Conservation (phyloP, 2,888 invertebrate genomes). For the Mythimna impura region DNA sequence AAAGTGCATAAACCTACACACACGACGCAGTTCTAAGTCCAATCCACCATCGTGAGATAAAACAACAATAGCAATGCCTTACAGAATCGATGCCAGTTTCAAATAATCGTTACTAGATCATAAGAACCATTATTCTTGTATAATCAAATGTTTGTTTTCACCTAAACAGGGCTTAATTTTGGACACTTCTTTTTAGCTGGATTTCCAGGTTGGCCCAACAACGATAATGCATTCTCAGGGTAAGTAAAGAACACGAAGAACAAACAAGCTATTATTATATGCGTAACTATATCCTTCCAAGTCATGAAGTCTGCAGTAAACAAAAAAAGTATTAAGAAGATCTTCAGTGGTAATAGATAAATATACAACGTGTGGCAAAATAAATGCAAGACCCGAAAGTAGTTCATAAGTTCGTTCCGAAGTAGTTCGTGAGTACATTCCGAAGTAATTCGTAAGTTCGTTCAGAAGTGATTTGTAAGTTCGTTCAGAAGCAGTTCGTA, state of each 20-base stretch:
- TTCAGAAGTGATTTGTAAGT: too few species aligned
- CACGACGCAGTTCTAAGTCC: too few species aligned
- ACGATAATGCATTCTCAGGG: slow-evolving; percentile 22
- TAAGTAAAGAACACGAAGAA: slow-evolving; percentile 24
- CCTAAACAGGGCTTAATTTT: slow-evolving; percentile 42
- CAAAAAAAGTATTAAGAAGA: background rate
- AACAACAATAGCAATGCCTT: background rate
- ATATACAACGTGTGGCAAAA: background rate
- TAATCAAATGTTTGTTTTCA: slow-evolving; percentile 21
- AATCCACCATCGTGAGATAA: too few species aligned
- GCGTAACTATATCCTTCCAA: background rate
- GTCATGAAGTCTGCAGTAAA: background rate
- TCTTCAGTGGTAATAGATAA: background rate
- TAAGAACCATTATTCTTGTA: background rate
- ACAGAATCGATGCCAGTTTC: background rate
- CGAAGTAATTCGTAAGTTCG: too few species aligned
- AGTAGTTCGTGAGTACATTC: too few species aligned
- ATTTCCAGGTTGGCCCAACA: slow-evolving; percentile 37
- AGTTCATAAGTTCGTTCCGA: background rate
- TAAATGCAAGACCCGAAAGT: background rate
- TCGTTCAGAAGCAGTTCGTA: too few species aligned
- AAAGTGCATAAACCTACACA: too few species aligned
- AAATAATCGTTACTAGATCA: too few species aligned
- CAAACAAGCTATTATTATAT: background rate
- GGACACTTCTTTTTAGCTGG: slow-evolving; percentile 47